Conservation (phyloP, 1,140 invertebrate genomes). For the Thalassaphorura encarpata region DNA sequence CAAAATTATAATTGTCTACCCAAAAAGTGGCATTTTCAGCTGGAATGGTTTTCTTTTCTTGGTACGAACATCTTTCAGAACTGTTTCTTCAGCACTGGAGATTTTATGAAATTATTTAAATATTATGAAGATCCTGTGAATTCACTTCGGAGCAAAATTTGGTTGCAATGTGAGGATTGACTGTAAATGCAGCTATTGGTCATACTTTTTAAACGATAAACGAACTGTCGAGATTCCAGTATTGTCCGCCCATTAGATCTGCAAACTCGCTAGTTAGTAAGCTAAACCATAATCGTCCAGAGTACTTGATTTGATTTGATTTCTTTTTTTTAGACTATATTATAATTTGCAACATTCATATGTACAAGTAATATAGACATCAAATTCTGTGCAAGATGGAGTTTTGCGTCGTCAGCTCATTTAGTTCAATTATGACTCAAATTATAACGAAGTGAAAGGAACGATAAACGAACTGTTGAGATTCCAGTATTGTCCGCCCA, state of each 20-base stretch:
- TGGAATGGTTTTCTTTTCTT: no score
- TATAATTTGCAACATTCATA: neutral
- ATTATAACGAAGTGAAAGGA: neutral
- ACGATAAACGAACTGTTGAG: neutral
- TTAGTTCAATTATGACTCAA: neutral
- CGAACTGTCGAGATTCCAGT: neutral
- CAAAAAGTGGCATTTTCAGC: no score
- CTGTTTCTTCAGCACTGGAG: no score
- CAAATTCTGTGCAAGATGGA: neutral
- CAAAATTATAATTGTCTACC: no score
- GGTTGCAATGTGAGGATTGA: neutral
- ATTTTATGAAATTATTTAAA: no score
- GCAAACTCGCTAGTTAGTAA: neutral
- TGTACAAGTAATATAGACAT: neutral
- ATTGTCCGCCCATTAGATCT: neutral
- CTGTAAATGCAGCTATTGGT: neutral
- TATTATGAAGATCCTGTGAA: neutral
- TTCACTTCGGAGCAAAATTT: neutral
- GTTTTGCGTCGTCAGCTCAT: neutral
- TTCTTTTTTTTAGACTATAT: neutral
- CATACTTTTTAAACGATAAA: neutral
- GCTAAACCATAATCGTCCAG: neutral
- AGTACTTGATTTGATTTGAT: neutral
- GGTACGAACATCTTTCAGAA: no score
- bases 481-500: neutral